Evolutionary conservation across 2,113 vertebrate species (phyloP).

Genomic region (Psittacara wagleri): DNA sequence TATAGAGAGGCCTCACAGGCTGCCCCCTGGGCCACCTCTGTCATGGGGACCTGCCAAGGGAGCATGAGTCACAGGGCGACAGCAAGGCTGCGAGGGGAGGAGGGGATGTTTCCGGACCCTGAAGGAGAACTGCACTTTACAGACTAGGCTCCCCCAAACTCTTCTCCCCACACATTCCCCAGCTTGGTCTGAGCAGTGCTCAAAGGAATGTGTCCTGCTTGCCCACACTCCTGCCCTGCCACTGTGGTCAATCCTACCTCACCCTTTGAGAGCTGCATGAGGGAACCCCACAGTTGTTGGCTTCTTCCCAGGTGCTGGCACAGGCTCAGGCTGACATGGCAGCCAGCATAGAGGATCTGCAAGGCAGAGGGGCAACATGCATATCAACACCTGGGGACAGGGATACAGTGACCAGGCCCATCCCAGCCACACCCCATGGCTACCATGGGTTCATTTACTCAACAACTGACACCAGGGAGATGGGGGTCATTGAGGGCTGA

Average conservation of each 20-base stretch:
- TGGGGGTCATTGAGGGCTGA: background rate
- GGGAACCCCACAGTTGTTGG: conserved; percentile 33
- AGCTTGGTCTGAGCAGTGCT: background rate
- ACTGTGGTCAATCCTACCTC: conserved; percentile 63
- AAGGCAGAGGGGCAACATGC: background rate
- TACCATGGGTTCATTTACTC: background rate
- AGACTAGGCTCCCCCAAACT: background rate
- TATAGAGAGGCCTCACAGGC: conserved; percentile 64
- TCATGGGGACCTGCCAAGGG: conserved; percentile 60
- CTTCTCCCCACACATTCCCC: background rate
- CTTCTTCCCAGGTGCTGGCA: conserved; percentile 62
- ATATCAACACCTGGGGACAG: background rate
- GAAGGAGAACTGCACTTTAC: background rate
- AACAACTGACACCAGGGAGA: background rate
- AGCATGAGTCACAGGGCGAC: background rate
- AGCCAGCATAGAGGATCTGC: conserved; percentile 76
- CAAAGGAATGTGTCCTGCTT: background rate
- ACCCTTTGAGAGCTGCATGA: conserved; percentile 50
- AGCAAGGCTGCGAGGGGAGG: background rate
- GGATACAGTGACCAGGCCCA: background rate
- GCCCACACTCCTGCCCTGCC: background rate
- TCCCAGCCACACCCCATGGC: background rate
- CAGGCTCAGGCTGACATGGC: conserved; percentile 56
- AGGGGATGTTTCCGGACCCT: background rate
- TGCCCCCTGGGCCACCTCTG: conserved; percentile 15